Percentiles rank a stretch among this genome's conserved stretches.
Evolutionary conservation across 2,113 vertebrate species (phyloP).

Genomic region (Cyanistes caeruleus): DNA sequence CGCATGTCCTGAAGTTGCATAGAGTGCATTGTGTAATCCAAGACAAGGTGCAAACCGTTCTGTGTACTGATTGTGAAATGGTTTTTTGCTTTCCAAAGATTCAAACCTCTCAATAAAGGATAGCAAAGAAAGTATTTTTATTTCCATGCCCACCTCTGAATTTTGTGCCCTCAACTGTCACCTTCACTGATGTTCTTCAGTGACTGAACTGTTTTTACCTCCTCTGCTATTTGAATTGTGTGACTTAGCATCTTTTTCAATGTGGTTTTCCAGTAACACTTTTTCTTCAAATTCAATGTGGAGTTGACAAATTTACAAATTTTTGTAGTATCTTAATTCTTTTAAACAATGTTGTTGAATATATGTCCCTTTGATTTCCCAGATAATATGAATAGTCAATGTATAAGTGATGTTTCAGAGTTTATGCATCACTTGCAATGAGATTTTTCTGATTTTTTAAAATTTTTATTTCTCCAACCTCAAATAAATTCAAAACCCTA

Average conservation of each 20-base stretch:
- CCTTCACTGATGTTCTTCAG: neutral
- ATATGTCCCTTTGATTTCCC: neutral
- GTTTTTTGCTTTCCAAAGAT: neutral
- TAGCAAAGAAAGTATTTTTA: neutral
- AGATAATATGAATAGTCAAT: neutral
- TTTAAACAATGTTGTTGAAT: neutral
- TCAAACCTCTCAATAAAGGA: neutral
- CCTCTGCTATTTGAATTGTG: neutral
- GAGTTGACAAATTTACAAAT: neutral
- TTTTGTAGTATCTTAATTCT: neutral
- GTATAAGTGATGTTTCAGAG: neutral
- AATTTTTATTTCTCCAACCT: neutral
- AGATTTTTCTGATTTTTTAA: neutral
- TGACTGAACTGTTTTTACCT: neutral
- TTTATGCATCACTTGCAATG: neutral
- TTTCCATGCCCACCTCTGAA: neutral
- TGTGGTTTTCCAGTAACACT: neutral
- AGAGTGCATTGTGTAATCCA: neutral
- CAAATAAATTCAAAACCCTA: neutral
- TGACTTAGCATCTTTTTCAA: neutral
- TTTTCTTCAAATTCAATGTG: neutral
- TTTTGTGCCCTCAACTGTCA: neutral
- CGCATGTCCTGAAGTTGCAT: neutral
- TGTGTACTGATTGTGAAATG: neutral
- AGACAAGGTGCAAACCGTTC: neutral